Base-by-base conservation (phyloP, 2,888 invertebrate genomes). In the Tipula vernalis region DNA sequence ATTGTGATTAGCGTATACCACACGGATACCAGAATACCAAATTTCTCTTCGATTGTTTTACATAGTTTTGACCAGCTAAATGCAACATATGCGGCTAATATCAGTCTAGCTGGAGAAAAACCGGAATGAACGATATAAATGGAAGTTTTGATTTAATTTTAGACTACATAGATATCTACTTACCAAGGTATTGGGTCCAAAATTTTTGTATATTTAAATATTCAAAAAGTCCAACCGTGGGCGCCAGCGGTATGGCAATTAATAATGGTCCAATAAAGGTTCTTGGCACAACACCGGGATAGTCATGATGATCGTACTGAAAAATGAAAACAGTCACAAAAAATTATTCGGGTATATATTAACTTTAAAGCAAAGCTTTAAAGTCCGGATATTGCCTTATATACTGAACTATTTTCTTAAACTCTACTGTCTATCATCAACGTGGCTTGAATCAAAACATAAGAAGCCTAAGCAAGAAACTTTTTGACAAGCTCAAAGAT, bases 271-370 rank as follows among this genome's bases (percentile, higher is more conserved):
- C 99, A 87, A 99, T 91, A 92, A 99, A 99, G 41, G 98, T 96
- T 88, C 99, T 94, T 86, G 99, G 99, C 87, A 99, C 99, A 87
- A 99, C 99, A 87, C 99, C 96, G 89, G 99, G 98, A 93, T 97
- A 99, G 90, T 98, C 97, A 91, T 96, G 94, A 92, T 99, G 99
- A 92, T 99, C 99, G 92, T 99, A 99, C 98, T 99, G n/a, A 39
- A 85, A 86, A 18, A 28, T 3, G 6, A 5, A 57, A 15, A 57
- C 51, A 15, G 10, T 28, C 28, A 44, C 12, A 39, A 39, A 28
- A 28, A 28, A 28, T 28, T n/a, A 28, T 1, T 28, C 28, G 28
- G 1, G 28, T 28, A 28, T 28, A 28, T 1, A 1, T 28, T 28
- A 28, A 28, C 28, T 28, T 28, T 28, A 28, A 28, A 28, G 28